Base-by-base conservation (phyloP, 2,888 invertebrate species). In the Rosalia funebris region DNA sequence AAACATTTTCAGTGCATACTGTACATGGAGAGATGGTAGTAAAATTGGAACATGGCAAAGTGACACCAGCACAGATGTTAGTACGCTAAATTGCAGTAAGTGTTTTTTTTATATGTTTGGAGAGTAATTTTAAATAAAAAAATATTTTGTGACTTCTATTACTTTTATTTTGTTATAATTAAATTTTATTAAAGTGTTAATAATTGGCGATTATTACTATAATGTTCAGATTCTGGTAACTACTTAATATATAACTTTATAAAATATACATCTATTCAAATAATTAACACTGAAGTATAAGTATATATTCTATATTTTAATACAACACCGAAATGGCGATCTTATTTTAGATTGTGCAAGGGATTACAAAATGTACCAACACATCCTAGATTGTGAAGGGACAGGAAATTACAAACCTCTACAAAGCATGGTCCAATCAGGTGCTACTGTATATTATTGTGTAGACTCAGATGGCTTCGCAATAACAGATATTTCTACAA, bases 11-110 rank as follows among this genome's bases (percentile, higher is more conserved):
- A 89, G 89, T 44, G 85, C 85, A 20, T 84, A 83, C 66, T 90
- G 89, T 71, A 84, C 84, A 12, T 88, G 86, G 80, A 84, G 85
- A 68, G 87, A 88, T 72, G 86, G 85, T 15, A 77, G 78, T 31
- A 83, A 83, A 72, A 81, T 89, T 20, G 84, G 84, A 16, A 80
- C 84, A 37, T 53, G 41, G 55, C 45, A 57, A 37, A 59, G 50
- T 50, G 57, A 50, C 19, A 39, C 50, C 17, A 42, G 41, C 11
- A 50, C 32, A 20, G 57, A 50, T 14, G 14, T 50, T 32, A 57
- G 57, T n/a, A 48, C 48, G n/a, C 34, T 57, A 50, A 50, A 50
- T 44, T 57, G 57, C 50, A 50, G 48, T 57, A 44, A 50, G 57
- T 57, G 19, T 5, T 25, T 5, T 5, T 25, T 5, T 25, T 25